These are phyloP conservation scores for Acrobasis repandana DNA, from an alignment of 2,888 invertebrate genomes.

Conservation along the genomic window DNA sequence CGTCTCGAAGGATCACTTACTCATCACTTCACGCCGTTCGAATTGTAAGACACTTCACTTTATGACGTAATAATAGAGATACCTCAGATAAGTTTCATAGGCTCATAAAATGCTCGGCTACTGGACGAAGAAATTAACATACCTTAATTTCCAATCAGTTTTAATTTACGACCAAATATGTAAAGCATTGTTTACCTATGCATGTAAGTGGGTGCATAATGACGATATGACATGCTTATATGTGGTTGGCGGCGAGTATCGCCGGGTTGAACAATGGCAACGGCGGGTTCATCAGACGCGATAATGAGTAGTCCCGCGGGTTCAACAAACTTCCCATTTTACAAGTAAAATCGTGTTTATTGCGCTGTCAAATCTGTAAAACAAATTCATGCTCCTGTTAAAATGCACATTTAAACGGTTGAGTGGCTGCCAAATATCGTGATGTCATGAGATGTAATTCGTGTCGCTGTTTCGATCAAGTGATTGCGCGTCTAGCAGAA, in stretches of 20 bases:
- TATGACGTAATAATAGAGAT: slow-evolving; percentile 11
- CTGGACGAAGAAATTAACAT: not conserved
- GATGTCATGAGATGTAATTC: slow-evolving; percentile 36
- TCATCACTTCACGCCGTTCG: slow-evolving; percentile 25
- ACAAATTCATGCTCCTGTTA: slow-evolving; percentile 47
- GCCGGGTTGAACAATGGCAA: slow-evolving; percentile 67
- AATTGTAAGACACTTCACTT: slow-evolving; percentile 14
- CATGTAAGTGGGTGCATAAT: slow-evolving; percentile 36
- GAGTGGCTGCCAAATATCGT: slow-evolving; percentile 48
- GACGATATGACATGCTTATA: slow-evolving; percentile 35
- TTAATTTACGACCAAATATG: not conserved
- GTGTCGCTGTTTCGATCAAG: slow-evolving; percentile 1
- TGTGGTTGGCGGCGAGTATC: slow-evolving; percentile 42
- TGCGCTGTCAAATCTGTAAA: slow-evolving; percentile 58
- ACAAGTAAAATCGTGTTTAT: slow-evolving; percentile 65
- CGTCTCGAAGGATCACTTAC: slow-evolving; percentile 69
- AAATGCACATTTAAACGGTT: slow-evolving; percentile 40
- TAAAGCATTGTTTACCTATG: slow-evolving; percentile 16
- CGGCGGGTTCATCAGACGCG: slow-evolving; percentile 75
- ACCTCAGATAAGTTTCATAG: not conserved
- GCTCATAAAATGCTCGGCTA: not conserved
- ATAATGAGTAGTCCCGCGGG: slow-evolving; percentile 77
- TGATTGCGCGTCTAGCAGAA: not conserved
- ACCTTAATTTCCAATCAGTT: not conserved
- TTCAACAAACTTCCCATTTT: slow-evolving; percentile 77